These are phyloP conservation scores for Salvelinus fontinalis DNA, from an alignment of 2,113 vertebrate species.

Conservation along the genomic window DNA sequence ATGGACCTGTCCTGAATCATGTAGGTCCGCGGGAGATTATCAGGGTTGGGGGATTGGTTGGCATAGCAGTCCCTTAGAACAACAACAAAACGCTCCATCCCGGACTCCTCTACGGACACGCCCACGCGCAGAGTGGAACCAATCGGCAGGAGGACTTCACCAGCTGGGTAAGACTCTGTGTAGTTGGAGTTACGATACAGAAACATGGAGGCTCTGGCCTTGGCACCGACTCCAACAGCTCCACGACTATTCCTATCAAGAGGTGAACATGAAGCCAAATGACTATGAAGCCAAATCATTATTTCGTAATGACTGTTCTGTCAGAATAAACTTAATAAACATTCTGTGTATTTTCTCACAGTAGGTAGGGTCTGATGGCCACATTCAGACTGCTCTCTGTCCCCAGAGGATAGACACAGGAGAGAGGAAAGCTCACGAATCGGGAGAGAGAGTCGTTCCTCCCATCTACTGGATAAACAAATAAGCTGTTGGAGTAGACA, in stretches of 20 bases:
- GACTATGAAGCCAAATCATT: too few relatives aligned
- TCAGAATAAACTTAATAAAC: too few relatives aligned
- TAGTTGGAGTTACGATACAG: slow-evolving; percentile 51
- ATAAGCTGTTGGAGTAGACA: slow-evolving; percentile 38
- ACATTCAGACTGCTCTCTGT: slow-evolving; percentile 14
- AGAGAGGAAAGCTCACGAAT: slow-evolving; percentile 28
- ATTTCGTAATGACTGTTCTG: too few relatives aligned
- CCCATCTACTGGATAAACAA: slow-evolving; percentile 23
- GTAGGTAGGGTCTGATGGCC: slow-evolving; percentile 12
- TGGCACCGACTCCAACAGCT: slow-evolving; percentile 19
- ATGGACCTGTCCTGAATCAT: slow-evolving; percentile 57
- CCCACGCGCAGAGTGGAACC: slow-evolving; percentile 57
- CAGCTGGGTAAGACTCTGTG: slow-evolving; percentile 42
- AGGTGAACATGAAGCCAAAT: too few relatives aligned
- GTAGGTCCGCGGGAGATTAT: slow-evolving; percentile 20
- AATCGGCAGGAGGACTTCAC: slow-evolving; percentile 40
- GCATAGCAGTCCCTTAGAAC: slow-evolving; percentile 64
- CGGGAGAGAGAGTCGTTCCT: background rate
- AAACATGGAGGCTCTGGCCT: slow-evolving; percentile 48
- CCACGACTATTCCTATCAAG: background rate
- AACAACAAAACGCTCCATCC: slow-evolving; percentile 33
- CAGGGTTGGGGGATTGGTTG: slow-evolving; percentile 34
- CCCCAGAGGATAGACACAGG: slow-evolving; percentile 38
- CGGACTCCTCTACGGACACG: slow-evolving; percentile 32
- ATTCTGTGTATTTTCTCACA: too few relatives aligned